Conservation (phyloP, 2,113 vertebrate species). For the Alethe castanea region DNA sequence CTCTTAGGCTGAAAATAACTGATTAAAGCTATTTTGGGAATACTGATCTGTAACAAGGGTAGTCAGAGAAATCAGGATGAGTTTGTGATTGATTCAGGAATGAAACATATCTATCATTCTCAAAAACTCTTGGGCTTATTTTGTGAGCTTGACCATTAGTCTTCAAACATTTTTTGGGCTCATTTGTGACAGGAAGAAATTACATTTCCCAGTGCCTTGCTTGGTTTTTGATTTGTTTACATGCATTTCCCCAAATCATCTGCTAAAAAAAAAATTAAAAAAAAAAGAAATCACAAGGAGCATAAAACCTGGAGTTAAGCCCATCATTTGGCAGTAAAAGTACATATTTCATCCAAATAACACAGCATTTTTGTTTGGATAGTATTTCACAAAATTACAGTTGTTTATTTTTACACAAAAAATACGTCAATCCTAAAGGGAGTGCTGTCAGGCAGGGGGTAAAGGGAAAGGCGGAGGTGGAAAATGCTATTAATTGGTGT, state of each 20-base stretch:
- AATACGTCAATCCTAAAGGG: neutral
- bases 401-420: constrained; percentile 2
- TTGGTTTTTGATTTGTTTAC: neutral
- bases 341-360: neutral
- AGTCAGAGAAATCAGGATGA: neutral
- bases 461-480: neutral
- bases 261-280: neutral
- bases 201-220: neutral
- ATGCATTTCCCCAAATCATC: neutral
- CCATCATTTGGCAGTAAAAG: neutral
- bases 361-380: neutral
- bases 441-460: neutral
- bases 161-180: neutral
- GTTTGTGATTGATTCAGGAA: neutral
- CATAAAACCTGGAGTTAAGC: neutral
- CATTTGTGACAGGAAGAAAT: neutral
- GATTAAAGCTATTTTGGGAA: constrained; percentile 38
- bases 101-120: neutral
- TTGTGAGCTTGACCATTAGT: neutral
- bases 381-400: neutral
- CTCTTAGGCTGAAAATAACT: constrained; percentile 22
- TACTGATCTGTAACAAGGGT: neutral
- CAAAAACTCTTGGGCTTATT: neutral
- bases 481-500: neutral
- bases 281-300: neutral